Percentiles rank a stretch among this genome's conserved stretches.
These are phyloP conservation scores for Catalaphyllia jardinei DNA, from an alignment of 64 coral and sea anemone genomes.

Conservation along the genomic window DNA sequence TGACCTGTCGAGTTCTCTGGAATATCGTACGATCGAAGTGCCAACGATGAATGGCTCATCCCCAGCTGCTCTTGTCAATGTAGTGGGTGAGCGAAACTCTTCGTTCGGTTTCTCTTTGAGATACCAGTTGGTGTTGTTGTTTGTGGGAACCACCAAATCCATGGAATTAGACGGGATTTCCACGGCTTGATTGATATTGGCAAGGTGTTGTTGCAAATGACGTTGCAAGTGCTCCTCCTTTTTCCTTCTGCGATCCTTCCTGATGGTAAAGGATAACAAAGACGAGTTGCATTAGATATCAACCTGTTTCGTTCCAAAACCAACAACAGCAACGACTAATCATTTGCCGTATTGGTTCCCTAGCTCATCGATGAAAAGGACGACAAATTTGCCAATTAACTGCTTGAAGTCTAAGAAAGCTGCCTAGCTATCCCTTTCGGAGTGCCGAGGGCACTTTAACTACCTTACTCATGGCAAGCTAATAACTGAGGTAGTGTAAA, in stretches of 20 bases:
- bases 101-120: slow-evolving; percentile 22
- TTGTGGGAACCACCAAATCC: neutral
- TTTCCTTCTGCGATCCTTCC: slow-evolving; percentile 18
- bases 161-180: neutral
- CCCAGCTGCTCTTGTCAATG: slow-evolving; percentile 17
- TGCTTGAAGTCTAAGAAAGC: too few species aligned
- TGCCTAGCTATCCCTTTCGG: too few species aligned
- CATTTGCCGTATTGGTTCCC: too few species aligned
- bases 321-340: too few species aligned
- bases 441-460: too few species aligned
- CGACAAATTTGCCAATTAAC: too few species aligned
- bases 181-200: neutral
- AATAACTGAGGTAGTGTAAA: too few species aligned
- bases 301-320: neutral
- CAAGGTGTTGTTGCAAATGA: neutral
- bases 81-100: neutral
- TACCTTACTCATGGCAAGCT: too few species aligned
- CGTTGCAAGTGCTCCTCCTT: neutral
- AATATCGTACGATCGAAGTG: slow-evolving; percentile 13
- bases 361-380: too few species aligned
- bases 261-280: neutral
- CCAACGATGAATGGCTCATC: slow-evolving; percentile 35
- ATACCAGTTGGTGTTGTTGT: slow-evolving; percentile 29
- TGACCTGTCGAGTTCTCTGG: slow-evolving; percentile 36
- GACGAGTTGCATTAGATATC: neutral